Evolutionary conservation across 2,113 vertebrate species (phyloP), one percentile per base, ranked within the genome.

Genomic region (Chaenocephalus aceratus): DNA sequence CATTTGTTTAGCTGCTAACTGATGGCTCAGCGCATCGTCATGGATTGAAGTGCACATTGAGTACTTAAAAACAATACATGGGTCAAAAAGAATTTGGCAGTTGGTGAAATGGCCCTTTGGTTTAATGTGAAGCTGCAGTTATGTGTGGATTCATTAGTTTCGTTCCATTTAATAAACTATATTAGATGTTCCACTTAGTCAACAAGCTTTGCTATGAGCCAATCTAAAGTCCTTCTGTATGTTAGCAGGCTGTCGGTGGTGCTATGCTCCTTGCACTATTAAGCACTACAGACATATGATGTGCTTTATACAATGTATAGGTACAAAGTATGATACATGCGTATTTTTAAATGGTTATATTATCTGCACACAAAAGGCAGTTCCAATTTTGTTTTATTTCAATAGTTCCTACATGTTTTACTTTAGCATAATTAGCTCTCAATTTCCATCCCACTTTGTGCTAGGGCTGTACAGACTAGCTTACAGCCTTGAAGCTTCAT

Each of bases 71-170:
- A 44, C 36, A 60, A 54, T 4, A n/a, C n/a, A 26, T 13, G 0
- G 1, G 23, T 78, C 6, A 70, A 54, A 21, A 57, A 68, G 34
- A 21, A 30, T 79, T 57, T 34, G n/a, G 34, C 71, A 34, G 57
- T 69, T 69, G 81, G 60, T 73, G 62, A 82, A 69, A 57, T 41
- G 46, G 26, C 64, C 78, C 48, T 82, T 30, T 73, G 46, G 44
- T 78, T 30, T 30, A 30, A 30, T 30, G 30, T 30, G 30, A 30
- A 30, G 64, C 58, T 67, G 56, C 51, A 30, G 18, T 64, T 46
- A 34, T 49, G 48, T 52, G 57, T 36, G 52, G 52, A 64, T 54
- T 36, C 53, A 67, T 61, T 14, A 2, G 21, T 2, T 58, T 57
- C 67, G 30, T 54, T 64, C 53, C 46, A 51, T 71, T 83, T 70